phyloP scores from a whole-genome alignment of 2,113 vertebrate species.

The Corydoras sp. region DNA sequence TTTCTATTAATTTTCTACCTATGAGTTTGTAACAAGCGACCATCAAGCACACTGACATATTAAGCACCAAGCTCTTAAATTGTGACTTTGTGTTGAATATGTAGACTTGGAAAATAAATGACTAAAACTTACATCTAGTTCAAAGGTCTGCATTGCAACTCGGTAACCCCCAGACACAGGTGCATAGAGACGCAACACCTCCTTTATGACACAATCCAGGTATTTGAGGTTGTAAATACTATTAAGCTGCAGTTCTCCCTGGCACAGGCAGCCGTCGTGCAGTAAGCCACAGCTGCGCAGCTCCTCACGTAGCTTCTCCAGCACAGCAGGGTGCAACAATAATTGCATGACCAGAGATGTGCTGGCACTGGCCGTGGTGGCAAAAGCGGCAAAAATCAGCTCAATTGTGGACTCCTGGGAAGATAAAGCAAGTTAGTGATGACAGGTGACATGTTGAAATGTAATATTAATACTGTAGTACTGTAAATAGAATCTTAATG shows the following conservation, averaged over 20 bases:
- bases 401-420: constrained; percentile 90
- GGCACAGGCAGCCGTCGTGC: constrained; percentile 83
- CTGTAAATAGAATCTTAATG: neutral
- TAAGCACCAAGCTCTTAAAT: too few species aligned
- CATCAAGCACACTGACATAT: too few species aligned
- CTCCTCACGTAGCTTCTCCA: constrained; percentile 90
- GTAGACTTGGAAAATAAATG: too few species aligned
- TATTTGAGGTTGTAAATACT: constrained; percentile 80
- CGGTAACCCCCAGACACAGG: constrained; percentile 92
- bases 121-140: constrained; percentile 82
- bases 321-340: constrained; percentile 80
- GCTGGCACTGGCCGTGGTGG: constrained; percentile 91
- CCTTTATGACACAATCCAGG: constrained; percentile 97
- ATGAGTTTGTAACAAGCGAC: too few species aligned
- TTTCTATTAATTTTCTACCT: too few species aligned
- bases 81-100: too few species aligned
- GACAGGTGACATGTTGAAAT: neutral
- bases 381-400: constrained; percentile 91
- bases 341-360: constrained; percentile 97
- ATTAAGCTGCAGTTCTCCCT: constrained; percentile 80
- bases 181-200: constrained; percentile 89
- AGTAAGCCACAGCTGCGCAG: constrained; percentile 79
- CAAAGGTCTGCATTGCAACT: constrained; percentile 92
- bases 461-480: neutral
- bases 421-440: neutral